These are phyloP conservation scores for Cyclura pinguis DNA, from an alignment of 2,797 vertebrate species.

Conservation along the genomic window DNA sequence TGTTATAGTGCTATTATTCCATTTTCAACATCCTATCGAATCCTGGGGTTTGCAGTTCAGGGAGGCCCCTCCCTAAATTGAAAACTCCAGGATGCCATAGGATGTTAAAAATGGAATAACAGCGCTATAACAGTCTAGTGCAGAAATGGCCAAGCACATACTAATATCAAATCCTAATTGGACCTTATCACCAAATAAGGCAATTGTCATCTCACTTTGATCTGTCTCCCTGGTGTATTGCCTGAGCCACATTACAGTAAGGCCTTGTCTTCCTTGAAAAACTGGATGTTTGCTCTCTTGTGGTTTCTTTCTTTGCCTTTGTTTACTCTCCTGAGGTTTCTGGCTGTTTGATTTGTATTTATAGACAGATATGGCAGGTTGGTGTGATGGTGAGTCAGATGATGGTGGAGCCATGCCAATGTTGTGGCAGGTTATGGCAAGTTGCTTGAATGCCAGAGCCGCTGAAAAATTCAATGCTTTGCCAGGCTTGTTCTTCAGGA, in stretches of 20 bases:
- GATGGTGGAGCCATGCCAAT: background rate
- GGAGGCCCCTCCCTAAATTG: too few species aligned
- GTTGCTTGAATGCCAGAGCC: background rate
- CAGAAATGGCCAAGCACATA: too few species aligned
- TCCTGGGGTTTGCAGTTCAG: too few species aligned
- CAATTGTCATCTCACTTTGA: background rate
- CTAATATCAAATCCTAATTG: too few species aligned
- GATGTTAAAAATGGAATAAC: too few species aligned
- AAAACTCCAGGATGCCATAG: too few species aligned
- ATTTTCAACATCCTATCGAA: too few species aligned
- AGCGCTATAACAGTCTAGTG: too few species aligned
- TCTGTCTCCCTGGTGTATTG: background rate
- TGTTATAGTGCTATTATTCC: too few species aligned
- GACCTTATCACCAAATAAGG: too few species aligned
- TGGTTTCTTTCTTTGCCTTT: background rate
- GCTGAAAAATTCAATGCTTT: background rate
- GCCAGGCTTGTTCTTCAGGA: background rate
- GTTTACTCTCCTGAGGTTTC: background rate
- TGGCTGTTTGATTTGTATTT: background rate
- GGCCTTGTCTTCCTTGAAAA: background rate
- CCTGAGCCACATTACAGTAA: background rate
- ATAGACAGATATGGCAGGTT: background rate
- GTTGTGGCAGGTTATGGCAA: background rate
- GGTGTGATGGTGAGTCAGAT: background rate
- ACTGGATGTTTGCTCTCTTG: background rate